Percentiles rank a stretch among this genome's conserved stretches.
phyloP scores from a whole-genome alignment of 37 sponge, comb jelly and placozoan genomes.

The Chondrosia reniformis region DNA sequence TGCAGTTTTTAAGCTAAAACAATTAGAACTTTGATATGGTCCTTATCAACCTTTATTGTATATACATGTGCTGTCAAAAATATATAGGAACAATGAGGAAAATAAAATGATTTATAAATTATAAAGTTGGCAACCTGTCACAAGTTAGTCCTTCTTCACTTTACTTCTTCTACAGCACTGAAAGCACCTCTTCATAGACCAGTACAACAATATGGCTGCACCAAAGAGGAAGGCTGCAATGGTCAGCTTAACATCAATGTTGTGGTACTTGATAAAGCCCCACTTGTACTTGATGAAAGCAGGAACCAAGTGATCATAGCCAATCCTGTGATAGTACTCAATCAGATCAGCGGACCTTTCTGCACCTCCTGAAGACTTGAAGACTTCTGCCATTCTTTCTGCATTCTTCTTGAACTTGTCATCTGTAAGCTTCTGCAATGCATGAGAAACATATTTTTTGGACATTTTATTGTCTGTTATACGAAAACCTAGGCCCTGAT shows the following conservation, averaged over 20 bases:
- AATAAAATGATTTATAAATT: too few species aligned
- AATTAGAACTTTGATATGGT: too few species aligned
- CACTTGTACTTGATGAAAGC: constrained; percentile 11
- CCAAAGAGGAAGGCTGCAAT: too few species aligned
- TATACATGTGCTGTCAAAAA: too few species aligned
- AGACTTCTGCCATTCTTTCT: background rate
- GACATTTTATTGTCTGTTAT: background rate
- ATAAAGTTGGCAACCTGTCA: too few species aligned
- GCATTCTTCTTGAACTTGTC: background rate
- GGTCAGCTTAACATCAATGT: constrained; percentile 18
- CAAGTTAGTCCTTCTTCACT: too few species aligned
- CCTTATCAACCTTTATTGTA: too few species aligned
- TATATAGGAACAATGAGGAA: too few species aligned
- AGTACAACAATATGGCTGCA: too few species aligned
- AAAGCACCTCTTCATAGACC: too few species aligned
- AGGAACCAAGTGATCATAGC: constrained; percentile 7
- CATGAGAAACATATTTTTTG: background rate
- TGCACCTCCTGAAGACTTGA: constrained; percentile 4
- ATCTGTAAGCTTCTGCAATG: background rate
- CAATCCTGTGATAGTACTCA: constrained; percentile 13
- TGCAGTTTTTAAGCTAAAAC: too few species aligned
- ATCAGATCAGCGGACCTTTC: background rate
- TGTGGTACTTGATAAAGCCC: constrained; percentile 17
- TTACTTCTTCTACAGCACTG: too few species aligned
- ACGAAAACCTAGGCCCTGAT: constrained; percentile 19